Evolutionary conservation across 2,888 invertebrate genomes (phyloP).

Genomic region (Temnothorax ravouxi): DNA sequence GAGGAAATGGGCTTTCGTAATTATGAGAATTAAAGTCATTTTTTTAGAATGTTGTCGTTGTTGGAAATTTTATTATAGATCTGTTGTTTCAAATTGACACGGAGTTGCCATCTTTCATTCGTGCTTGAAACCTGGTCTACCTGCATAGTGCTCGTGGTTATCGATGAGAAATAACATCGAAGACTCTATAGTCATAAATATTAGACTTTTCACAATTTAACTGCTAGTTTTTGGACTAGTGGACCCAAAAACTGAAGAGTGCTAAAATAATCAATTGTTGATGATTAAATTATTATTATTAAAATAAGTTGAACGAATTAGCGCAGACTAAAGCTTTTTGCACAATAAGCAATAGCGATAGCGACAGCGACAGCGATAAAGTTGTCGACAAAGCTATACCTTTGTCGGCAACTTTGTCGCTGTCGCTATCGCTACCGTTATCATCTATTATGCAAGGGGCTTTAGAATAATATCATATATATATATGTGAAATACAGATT

Average conservation of each 20-base stretch:
- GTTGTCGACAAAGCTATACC: too few relatives aligned
- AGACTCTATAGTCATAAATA: neutral
- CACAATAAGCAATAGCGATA: too few relatives aligned
- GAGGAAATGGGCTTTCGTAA: neutral
- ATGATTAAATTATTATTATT: neutral
- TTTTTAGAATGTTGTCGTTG: neutral
- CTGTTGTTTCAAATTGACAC: conserved; percentile 16
- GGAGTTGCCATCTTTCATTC: conserved; percentile 35
- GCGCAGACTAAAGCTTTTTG: neutral
- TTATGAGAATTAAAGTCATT: neutral
- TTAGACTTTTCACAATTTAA: neutral
- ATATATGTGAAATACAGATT: neutral
- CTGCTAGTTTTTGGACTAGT: neutral
- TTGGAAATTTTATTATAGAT: neutral
- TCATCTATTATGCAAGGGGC: too few relatives aligned
- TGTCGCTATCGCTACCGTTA: too few relatives aligned
- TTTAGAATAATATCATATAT: neutral
- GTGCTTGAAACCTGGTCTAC: neutral
- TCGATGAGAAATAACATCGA: neutral
- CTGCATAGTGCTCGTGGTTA: neutral
- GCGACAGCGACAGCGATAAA: too few relatives aligned
- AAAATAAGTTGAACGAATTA: neutral
- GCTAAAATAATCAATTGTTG: neutral
- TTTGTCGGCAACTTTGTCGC: too few relatives aligned
- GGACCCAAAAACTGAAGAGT: neutral